Evolutionary conservation across 2,888 invertebrate genomes (phyloP), one percentile per base, ranked within the genome.

Genomic region (Zonitis immaculata): DNA sequence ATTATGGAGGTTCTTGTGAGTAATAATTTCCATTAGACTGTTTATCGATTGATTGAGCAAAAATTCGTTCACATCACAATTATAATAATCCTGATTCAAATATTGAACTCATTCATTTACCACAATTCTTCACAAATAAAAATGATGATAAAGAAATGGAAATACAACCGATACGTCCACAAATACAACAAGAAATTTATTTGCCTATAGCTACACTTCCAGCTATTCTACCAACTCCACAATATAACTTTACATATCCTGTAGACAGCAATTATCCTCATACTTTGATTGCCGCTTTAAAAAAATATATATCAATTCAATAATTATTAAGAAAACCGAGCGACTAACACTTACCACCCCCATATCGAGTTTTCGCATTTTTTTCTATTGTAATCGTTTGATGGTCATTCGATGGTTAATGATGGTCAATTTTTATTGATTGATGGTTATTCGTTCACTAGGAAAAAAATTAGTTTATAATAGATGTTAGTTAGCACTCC

Each of bases 211-310:
- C 44, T 12, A 44, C 44, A 27, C 12, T 44, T 9, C 26, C 44
- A 9, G 26, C 44, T 6, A 25, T 44, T 25, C 16, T 59, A 11
- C 57, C 59, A 6, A 35, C 53, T n/a, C 47, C 53, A 45, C 54
- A 54, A 39, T 54, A 54, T 26, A 48, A 30, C 7, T 45, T 57
- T 16, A 47, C 55, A 44, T 56, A 59, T 43, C 46, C 55, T 25
- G 55, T 56, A 27, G 57, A 51, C 8, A 18, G 51, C 11, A 52
- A 57, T 42, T 53, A 59, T 42, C 59, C 59, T 20, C 52, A 53
- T 27, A 54, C 56, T 44, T 32, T 54, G 9, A 51, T 54, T 30
- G 44, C 48, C 6, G 42, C 54, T 7, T 7, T 50, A 43, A 50
- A 50, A 42, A 1, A 11, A 12, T 11, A 2, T 2, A 2, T 11